A percentile compares a stretch with the other conserved stretches of the same genome.
phyloP scores from a whole-genome alignment of 2,797 vertebrate genomes.

The Gadopsis bispinosus region DNA sequence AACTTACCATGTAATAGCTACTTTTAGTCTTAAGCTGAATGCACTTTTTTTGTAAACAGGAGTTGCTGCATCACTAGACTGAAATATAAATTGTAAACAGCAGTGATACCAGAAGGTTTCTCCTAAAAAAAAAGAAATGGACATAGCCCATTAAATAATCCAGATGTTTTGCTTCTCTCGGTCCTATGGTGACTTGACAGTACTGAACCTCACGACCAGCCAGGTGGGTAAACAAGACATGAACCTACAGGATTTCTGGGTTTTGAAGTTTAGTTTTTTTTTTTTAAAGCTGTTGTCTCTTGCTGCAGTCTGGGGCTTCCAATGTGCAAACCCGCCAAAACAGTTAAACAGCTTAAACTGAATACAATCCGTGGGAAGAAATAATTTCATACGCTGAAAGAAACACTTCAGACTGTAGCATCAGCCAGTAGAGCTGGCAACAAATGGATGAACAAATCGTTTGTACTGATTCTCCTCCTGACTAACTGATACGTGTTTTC shows the following conservation, averaged over 20 bases:
- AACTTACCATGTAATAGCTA: background rate
- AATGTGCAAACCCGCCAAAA: background rate
- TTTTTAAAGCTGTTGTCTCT: background rate
- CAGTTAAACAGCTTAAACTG: background rate
- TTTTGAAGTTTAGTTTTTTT: constrained; percentile 9
- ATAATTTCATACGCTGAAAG: background rate
- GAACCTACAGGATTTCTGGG: constrained; percentile 3
- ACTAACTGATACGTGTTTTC: background rate
- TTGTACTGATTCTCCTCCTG: background rate
- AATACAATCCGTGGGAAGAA: background rate
- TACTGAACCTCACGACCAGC: constrained; percentile 15
- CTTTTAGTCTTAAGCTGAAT: constrained; percentile 9
- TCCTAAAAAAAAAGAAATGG: constrained; percentile 19
- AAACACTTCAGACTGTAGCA: too few relatives aligned
- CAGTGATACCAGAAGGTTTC: background rate
- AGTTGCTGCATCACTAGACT: constrained; percentile 22
- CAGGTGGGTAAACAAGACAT: constrained; percentile 18
- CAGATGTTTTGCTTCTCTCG: constrained; percentile 1
- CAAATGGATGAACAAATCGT: background rate
- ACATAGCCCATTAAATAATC: constrained; percentile 21
- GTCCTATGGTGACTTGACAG: constrained; percentile 5
- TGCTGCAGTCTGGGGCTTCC: background rate
- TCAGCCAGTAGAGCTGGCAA: background rate
- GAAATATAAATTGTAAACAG: constrained; percentile 25
- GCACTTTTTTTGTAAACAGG: background rate